These are phyloP conservation scores for Acanthornis magna DNA, from an alignment of 2,797 vertebrate genomes.

Conservation along the genomic window DNA sequence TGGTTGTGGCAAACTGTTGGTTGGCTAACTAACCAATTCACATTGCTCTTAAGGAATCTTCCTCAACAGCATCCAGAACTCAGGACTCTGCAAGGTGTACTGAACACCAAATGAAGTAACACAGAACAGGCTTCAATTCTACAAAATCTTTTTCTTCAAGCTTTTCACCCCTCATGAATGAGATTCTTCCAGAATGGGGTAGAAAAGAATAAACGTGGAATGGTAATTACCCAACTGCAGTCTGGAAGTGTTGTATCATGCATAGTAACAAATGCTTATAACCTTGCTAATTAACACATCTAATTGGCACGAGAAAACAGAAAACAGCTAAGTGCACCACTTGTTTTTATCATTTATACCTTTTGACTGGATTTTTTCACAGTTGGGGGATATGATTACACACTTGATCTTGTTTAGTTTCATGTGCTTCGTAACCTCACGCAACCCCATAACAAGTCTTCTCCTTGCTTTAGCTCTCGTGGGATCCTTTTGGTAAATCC, in stretches of 20 bases:
- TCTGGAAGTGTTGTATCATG: background rate
- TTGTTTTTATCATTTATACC: conserved; percentile 71
- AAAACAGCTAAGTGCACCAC: background rate
- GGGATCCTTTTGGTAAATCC: conserved; percentile 95
- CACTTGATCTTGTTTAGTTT: conserved; percentile 95
- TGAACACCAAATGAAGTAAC: background rate
- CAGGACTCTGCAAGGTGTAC: background rate
- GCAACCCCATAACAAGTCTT: conserved; percentile 95
- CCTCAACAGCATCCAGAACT: background rate
- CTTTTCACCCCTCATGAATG: rapidly evolving
- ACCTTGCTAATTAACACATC: background rate
- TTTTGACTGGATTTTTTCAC: conserved; percentile 99
- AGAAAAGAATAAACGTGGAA: background rate
- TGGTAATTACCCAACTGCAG: background rate
- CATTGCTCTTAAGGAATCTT: background rate
- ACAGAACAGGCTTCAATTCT: background rate
- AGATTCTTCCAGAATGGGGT: background rate
- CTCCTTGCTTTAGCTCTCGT: conserved; percentile 93
- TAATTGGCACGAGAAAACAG: background rate
- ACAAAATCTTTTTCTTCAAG: background rate
- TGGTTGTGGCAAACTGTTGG: background rate
- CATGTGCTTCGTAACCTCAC: conserved; percentile 99
- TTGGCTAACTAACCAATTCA: background rate
- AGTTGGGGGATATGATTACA: conserved; percentile 98
- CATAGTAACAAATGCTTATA: background rate